Base-by-base conservation (phyloP, 2,888 invertebrate genomes). In the Eupeodes latifasciatus region DNA sequence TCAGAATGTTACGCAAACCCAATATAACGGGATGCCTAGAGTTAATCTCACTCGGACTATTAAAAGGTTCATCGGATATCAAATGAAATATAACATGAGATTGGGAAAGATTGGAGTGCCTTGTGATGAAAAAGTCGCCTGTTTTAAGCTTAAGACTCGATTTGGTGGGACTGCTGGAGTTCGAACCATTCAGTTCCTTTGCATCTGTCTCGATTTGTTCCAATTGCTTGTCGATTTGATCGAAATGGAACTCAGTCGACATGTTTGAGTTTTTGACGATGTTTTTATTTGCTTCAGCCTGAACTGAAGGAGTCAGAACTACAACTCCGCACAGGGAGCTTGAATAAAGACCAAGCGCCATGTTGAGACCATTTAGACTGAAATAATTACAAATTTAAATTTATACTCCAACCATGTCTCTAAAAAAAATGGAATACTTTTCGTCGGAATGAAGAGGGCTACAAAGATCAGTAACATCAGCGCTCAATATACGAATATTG, bases 81-180 rank as follows among this genome's bases (percentile, higher is more conserved):
- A 99, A 96, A 92, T 99, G 99, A 94, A 99, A 99, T 67, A 99
- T 96, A 2, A 98, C 96, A 94, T 99, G 99, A 64, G 97, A 97
- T 92, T 98, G 98, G 4, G 98, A 96, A 89, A 99, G 95, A 95
- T 99, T 99, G 90, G 98, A 98, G 95, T 99, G 99, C 90, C 96
- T 95, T 9, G 97, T 97, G 81, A 98, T 95, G 92, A 96, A 97
- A 91, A 98, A 96, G 94, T 98, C 98, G 0, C 98, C 98, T 2
- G 97, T 95, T 93, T 96, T 96, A 89, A 98, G 94, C 90, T 95
- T 94, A 91, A 90, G 78, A 90, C 95, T 95, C 62, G 93, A 93
- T 76, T 94, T 94, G 9, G 92, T 92, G 67, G 93, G 93, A 9
- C 93, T 92, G 5, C 90, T 88, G 14, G 90, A 90, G 19, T 85